Evolutionary conservation across 2,113 vertebrate species (phyloP), one percentile per base, ranked within the genome.

Genomic region (Dendrocopos noguchii): DNA sequence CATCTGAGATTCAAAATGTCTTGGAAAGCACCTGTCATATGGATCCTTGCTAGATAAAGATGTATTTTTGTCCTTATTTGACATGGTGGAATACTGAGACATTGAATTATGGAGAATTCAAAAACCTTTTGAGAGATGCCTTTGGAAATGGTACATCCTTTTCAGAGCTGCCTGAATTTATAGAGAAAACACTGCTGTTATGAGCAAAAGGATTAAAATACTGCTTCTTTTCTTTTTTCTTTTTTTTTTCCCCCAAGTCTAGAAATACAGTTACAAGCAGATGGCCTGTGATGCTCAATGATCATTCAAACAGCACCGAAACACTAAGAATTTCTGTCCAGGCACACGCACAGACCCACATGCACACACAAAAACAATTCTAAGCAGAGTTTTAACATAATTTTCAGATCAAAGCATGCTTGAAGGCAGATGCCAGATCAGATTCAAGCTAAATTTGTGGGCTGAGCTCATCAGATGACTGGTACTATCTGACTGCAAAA

Each of bases 351-450:
- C 31, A 84, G 84, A 76, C 42, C 33, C 46, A 84, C 29, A 80
- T n/a, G 80, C 31, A 64, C 39, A 65, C 33, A 72, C 22, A 88
- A 61, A 94, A 68, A 79, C 73, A 88, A 79, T 53, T 75, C 57
- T 56, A 86, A 57, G 31, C 53, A 79, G 66, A 21, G 19, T 61
- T 85, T 81, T 78, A 90, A 84, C 1, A 1, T 65, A 34, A 88
- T 87, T 87, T 87, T 91, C 72, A 94, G 95, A 94, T 83, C 85
- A 88, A 94, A 94, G 88, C 91, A 93, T 93, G 93, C 86, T 94
- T 90, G 68, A 66, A 91, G 77, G 90, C 83, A 93, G 80, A 94
- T 28, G 46, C 85, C 88, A 93, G 83, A 78, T 61, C 90, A 90
- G 74, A 95, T 73, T 79, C 80, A 75, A 84, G 88, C 83, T 96